A percentile compares a stretch with the other conserved stretches of the same genome.
Evolutionary conservation across 2,888 invertebrate genomes (phyloP).

Genomic region (Caenorhabditis doughertyi): DNA sequence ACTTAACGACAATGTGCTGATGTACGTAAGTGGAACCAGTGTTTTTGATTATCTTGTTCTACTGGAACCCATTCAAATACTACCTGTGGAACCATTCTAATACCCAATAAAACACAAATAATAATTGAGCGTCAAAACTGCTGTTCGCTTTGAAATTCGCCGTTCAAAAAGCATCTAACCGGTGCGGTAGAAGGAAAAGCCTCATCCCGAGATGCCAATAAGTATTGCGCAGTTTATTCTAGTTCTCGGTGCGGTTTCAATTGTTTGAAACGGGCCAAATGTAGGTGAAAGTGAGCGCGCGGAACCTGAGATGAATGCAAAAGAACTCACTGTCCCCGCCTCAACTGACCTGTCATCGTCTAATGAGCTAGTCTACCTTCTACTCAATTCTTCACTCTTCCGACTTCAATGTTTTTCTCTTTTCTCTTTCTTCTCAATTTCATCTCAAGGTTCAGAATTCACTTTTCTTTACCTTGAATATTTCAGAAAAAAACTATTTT

Average conservation of each 20-base stretch:
- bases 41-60: conserved; percentile 9
- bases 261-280: conserved; percentile 54
- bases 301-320: conserved; percentile 51
- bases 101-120: conserved; percentile 40
- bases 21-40: conserved; percentile 37
- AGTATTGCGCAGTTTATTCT: conserved; percentile 55
- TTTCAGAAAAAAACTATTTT: background rate
- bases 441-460: conserved; percentile 8
- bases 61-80: conserved; percentile 44
- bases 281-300: conserved; percentile 51
- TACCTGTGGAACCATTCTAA: conserved; percentile 40
- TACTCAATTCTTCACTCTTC: conserved; percentile 32
- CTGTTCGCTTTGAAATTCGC: conserved; percentile 25
- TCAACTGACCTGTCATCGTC: conserved; percentile 48
- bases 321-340: conserved; percentile 37
- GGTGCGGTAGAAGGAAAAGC: conserved; percentile 17
- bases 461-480: background rate
- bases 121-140: conserved; percentile 52
- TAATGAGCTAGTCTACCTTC: conserved; percentile 56
- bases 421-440: background rate
- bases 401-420: conserved; percentile 13
- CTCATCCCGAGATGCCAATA: conserved; percentile 33
- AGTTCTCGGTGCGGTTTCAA: conserved; percentile 57
- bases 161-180: conserved; percentile 58
- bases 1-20: background rate